phyloP scores from a whole-genome alignment of 2,888 invertebrate genomes.

The Papilio protenor region DNA sequence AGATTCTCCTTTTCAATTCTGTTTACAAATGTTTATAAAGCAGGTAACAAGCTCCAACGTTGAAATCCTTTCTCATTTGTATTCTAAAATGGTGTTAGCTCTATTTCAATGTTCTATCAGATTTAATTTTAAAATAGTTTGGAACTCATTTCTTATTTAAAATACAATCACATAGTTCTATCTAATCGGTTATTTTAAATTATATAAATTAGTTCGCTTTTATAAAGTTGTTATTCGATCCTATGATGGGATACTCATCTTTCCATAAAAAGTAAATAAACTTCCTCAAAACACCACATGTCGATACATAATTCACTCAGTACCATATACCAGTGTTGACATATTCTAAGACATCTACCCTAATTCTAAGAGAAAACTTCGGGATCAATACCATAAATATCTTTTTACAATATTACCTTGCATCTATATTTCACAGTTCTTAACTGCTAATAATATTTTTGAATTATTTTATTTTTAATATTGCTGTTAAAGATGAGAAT shows the following conservation, averaged over 20 bases:
- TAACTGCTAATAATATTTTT: not conserved
- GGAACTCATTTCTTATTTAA: not conserved
- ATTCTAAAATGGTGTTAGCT: not conserved
- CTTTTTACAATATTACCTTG: not conserved
- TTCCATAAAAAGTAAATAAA: conserved; percentile 5
- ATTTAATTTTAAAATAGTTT: not conserved
- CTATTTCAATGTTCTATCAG: too few relatives aligned
- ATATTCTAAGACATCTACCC: not conserved
- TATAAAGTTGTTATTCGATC: too few relatives aligned
- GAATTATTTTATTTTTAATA: not conserved
- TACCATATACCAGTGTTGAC: not conserved
- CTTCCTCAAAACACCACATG: not conserved
- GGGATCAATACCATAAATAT: not conserved
- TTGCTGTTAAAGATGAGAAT: not conserved
- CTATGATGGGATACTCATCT: not conserved
- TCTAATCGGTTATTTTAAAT: not conserved
- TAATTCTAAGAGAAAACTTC: not conserved
- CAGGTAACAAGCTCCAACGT: not conserved
- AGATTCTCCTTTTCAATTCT: conserved; percentile 44
- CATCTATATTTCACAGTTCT: not conserved
- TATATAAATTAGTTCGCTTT: not conserved
- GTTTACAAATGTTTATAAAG: not conserved
- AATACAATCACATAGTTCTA: not conserved
- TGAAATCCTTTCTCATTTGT: not conserved
- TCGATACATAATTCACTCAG: conserved; percentile 8